These are phyloP conservation scores for Squalus acanthias DNA, from an alignment of 2,797 vertebrate genomes.

Conservation along the genomic window DNA sequence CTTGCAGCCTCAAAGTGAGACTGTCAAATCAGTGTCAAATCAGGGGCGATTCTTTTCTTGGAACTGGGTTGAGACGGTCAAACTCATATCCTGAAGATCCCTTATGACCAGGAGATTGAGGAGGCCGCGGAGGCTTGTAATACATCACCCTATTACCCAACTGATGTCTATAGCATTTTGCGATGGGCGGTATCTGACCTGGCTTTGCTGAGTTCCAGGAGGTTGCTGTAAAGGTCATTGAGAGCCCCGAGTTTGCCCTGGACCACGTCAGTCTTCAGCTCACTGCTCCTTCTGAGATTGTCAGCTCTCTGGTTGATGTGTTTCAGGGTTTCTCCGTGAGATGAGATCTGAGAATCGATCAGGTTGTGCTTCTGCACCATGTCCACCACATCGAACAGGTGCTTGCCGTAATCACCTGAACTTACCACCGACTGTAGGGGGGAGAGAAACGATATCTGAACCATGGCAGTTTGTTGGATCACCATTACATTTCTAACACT, in stretches of 20 bases:
- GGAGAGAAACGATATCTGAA: slow-evolving; percentile 8
- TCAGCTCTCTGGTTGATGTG: slow-evolving; percentile 55
- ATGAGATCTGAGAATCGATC: slow-evolving; percentile 68
- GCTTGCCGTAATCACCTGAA: slow-evolving; percentile 66
- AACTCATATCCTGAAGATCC: not conserved
- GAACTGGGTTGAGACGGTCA: not conserved
- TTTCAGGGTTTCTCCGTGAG: slow-evolving; percentile 62
- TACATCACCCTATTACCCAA: not conserved
- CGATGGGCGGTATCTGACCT: slow-evolving; percentile 56
- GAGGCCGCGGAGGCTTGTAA: not conserved
- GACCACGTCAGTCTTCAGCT: slow-evolving; percentile 53
- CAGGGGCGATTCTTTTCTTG: not conserved
- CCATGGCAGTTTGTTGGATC: not conserved
- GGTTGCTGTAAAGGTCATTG: slow-evolving; percentile 60
- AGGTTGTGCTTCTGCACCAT: slow-evolving; percentile 78
- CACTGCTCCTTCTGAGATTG: slow-evolving; percentile 50
- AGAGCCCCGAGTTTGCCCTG: slow-evolving; percentile 67
- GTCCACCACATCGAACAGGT: slow-evolving; percentile 68
- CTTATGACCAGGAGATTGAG: not conserved
- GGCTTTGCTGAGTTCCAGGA: slow-evolving; percentile 65
- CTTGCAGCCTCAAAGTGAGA: no score
- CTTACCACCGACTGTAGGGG: slow-evolving; percentile 58
- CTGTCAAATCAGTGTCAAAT: not conserved
- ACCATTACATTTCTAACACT: not conserved
- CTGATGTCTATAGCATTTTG: not conserved